These are phyloP conservation scores for Diogma glabrata DNA, from an alignment of 2,888 invertebrate species.

Conservation along the genomic window DNA sequence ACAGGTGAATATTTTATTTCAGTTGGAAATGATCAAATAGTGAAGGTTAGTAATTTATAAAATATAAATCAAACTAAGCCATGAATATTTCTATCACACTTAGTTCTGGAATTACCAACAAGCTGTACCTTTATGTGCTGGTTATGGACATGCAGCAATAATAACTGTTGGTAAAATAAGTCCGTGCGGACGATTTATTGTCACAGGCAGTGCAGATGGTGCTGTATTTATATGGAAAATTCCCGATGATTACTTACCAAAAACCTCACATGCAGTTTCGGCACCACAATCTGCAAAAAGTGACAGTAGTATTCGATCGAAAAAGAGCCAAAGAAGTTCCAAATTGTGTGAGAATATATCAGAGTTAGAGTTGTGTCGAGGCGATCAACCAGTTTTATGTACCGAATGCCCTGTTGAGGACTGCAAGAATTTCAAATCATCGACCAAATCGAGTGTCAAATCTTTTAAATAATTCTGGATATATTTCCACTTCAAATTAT, in stretches of 20 bases:
- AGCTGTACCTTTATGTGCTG: conserved; percentile 63
- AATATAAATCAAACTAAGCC: background rate
- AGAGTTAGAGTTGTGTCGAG: conserved; percentile 27
- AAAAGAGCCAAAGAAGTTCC: conserved; percentile 20
- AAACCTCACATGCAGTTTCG: background rate
- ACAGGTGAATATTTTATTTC: conserved; percentile 70
- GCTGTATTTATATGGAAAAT: conserved; percentile 67
- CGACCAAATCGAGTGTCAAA: no score
- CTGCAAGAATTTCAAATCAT: no score
- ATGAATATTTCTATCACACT: conserved; percentile 20
- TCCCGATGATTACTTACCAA: conserved; percentile 38
- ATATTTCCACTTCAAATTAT: no score
- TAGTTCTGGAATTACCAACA: conserved; percentile 82
- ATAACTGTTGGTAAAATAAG: conserved; percentile 68
- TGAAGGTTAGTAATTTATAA: conserved; percentile 32
- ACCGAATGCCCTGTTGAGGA: conserved; percentile 31
- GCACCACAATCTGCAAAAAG: background rate
- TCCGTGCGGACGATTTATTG: conserved; percentile 58
- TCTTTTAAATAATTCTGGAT: no score
- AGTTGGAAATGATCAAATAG: conserved; percentile 75
- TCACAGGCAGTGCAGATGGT: conserved; percentile 73
- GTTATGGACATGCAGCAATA: conserved; percentile 73
- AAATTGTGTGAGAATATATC: conserved; percentile 29
- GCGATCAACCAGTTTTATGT: conserved; percentile 29
- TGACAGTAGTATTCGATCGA: conserved; percentile 17